Percentiles rank a stretch among this genome's conserved stretches.
phyloP scores from a whole-genome alignment of 2,797 vertebrate genomes.

The Kryptolebias ocellatus region DNA sequence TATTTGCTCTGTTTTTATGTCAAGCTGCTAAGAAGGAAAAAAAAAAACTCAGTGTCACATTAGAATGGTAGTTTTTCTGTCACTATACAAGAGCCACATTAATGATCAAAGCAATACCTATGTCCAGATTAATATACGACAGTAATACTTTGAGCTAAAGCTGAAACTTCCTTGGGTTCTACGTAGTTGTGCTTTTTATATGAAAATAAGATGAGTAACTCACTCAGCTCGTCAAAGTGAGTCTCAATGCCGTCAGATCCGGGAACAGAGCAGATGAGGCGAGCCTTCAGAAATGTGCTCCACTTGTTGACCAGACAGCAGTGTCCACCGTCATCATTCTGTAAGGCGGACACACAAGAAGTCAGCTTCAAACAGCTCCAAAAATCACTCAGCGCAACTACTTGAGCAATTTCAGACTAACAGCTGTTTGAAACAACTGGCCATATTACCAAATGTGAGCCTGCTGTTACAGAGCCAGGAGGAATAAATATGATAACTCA shows the following conservation, averaged over 20 bases:
- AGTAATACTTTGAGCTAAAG: constrained; percentile 61
- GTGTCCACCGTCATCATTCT: constrained; percentile 98
- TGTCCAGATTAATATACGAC: constrained; percentile 56
- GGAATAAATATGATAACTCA: constrained; percentile 63
- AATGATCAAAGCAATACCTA: constrained; percentile 53
- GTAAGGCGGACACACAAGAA: constrained; percentile 37
- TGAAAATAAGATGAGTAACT: constrained; percentile 64
- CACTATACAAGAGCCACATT: constrained; percentile 12
- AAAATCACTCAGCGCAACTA: constrained; percentile 9
- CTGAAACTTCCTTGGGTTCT: constrained; percentile 40
- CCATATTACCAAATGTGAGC: constrained; percentile 29
- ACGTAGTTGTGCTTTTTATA: constrained; percentile 13
- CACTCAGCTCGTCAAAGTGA: constrained; percentile 97
- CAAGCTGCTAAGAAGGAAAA: too few species aligned
- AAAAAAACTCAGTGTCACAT: background rate
- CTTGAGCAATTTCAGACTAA: constrained; percentile 32
- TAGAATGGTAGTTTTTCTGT: constrained; percentile 10
- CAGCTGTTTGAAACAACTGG: constrained; percentile 59
- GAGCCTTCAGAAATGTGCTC: constrained; percentile 98
- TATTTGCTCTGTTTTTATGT: constrained; percentile 2
- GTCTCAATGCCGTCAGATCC: constrained; percentile 95
- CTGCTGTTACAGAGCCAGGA: constrained; percentile 51
- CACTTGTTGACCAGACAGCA: constrained; percentile 99
- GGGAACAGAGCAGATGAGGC: constrained; percentile 95
- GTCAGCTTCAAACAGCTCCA: constrained; percentile 26